Evolutionary conservation across 2,888 invertebrate species (phyloP).

Genomic region (Ethmia dodecea): DNA sequence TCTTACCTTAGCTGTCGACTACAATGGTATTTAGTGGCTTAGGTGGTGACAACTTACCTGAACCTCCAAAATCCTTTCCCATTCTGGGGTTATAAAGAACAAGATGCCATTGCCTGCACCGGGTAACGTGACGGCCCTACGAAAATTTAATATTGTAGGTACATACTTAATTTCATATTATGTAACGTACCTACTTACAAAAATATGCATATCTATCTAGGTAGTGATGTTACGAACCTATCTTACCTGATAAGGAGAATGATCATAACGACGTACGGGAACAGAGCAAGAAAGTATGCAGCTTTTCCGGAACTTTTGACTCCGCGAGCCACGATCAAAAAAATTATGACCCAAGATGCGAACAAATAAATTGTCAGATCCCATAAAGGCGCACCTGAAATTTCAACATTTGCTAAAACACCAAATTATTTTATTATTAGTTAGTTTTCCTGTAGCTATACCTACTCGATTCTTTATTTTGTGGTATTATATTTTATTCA

Average conservation of each 20-base stretch:
- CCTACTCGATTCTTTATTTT: too few species aligned
- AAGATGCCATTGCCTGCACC: slow-evolving; percentile 86
- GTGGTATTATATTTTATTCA: too few species aligned
- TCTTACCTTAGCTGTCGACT: too few species aligned
- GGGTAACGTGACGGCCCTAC: slow-evolving; percentile 79
- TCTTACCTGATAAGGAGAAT: slow-evolving; percentile 81
- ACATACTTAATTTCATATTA: too few species aligned
- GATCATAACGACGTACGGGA: slow-evolving; percentile 88
- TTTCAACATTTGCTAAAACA: too few species aligned
- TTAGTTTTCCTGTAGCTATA: too few species aligned
- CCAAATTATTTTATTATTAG: too few species aligned
- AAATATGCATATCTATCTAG: too few species aligned
- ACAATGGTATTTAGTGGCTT: too few species aligned
- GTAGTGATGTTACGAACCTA: too few species aligned
- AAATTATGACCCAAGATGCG: slow-evolving; percentile 83
- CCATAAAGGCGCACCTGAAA: slow-evolving; percentile 71
- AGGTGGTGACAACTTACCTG: slow-evolving; percentile 57
- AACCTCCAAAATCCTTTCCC: slow-evolving; percentile 83
- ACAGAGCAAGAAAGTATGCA: slow-evolving; percentile 91
- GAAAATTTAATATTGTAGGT: slow-evolving; percentile 13
- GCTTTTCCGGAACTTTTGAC: slow-evolving; percentile 89
- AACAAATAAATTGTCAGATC: slow-evolving; percentile 81
- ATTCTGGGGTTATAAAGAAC: slow-evolving; percentile 88
- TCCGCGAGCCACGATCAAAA: slow-evolving; percentile 83
- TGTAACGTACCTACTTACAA: too few species aligned